Base-by-base conservation (phyloP, 2,797 vertebrate species). In the Siniperca undulata region DNA sequence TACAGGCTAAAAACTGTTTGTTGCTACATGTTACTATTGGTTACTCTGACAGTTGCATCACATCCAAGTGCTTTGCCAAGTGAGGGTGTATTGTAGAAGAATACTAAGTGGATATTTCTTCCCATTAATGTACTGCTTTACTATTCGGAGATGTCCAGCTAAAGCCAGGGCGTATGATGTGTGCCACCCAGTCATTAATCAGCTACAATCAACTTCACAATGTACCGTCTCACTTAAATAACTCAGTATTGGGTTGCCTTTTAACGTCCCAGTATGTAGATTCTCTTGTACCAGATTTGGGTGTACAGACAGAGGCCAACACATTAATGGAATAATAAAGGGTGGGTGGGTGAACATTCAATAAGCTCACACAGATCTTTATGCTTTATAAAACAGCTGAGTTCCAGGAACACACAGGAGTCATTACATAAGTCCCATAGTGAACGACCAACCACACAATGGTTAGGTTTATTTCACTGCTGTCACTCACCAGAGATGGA, bases 11-110 rank as follows among this genome's bases (percentile, higher is more conserved):
- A 86, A 84, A 86, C 73, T 81, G 81, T 93, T 92, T 93, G 93
- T 92, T 94, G 88, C 84, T 83, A 58, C 76, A 30, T 59, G 92
- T 93, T 91, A 78, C 90, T 72, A 90, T 89, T 90, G 91, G 91
- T 90, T 85, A 93, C 92, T 71, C 64, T 70, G 80, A 78, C 70
- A 64, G 77, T 86, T 91, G 70, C 82, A 86, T 90, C 89, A 91
- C 74, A 81, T 86, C 52, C n/a, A 62, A 83, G 24, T 53, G 72
- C 48, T 71, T 44, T 53, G 80, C 88, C 88, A 89, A 88, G 72
- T n/a, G 5, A 81, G 79, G 80, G 81, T 75, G 80, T 83, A 82
- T 42, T 59, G 48, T 13, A 62, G 68, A 88, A 85, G 55, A 86
- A 88, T 65, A 83, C 85, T 68, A 81, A 65, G 9, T n/a, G 70